A percentile compares a stretch with the other conserved stretches of the same genome.
These are phyloP conservation scores for Nudaria mundana DNA, from an alignment of 2,888 invertebrate species.

Conservation along the genomic window DNA sequence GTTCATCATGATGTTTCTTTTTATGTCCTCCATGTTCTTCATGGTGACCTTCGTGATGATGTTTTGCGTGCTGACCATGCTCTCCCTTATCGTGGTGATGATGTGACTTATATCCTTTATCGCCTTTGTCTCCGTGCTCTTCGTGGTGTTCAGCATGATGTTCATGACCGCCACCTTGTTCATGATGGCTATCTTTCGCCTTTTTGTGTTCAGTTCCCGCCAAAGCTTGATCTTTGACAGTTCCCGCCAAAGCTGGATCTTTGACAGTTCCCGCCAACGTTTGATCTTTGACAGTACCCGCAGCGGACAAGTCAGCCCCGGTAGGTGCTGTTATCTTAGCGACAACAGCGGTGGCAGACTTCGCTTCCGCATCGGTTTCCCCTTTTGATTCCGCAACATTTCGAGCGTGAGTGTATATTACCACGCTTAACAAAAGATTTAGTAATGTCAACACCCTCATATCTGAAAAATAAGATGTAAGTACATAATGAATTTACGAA, in stretches of 20 bases:
- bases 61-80: constrained; percentile 88
- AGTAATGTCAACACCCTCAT: constrained; percentile 62
- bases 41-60: constrained; percentile 89
- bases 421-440: constrained; percentile 52
- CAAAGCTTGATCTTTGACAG: constrained; percentile 60
- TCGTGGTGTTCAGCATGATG: constrained; percentile 85
- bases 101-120: constrained; percentile 88
- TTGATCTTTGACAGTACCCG: constrained; percentile 26
- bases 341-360: constrained; percentile 19
- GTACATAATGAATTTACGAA: background rate
- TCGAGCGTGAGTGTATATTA: constrained; percentile 50
- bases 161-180: constrained; percentile 85
- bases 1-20: constrained; percentile 89
- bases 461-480: constrained; percentile 29
- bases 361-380: constrained; percentile 38
- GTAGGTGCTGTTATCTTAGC: constrained; percentile 31
- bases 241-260: constrained; percentile 33
- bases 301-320: constrained; percentile 34
- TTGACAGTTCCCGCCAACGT: constrained; percentile 30
- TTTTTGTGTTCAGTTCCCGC: constrained; percentile 77
- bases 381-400: constrained; percentile 52
- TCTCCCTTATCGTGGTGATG: constrained; percentile 90
- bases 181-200: constrained; percentile 75
- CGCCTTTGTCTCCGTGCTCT: constrained; percentile 88
- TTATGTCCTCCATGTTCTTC: constrained; percentile 90